Base-by-base conservation (phyloP, 2,888 invertebrate species). In the Lasius fuliginosus region DNA sequence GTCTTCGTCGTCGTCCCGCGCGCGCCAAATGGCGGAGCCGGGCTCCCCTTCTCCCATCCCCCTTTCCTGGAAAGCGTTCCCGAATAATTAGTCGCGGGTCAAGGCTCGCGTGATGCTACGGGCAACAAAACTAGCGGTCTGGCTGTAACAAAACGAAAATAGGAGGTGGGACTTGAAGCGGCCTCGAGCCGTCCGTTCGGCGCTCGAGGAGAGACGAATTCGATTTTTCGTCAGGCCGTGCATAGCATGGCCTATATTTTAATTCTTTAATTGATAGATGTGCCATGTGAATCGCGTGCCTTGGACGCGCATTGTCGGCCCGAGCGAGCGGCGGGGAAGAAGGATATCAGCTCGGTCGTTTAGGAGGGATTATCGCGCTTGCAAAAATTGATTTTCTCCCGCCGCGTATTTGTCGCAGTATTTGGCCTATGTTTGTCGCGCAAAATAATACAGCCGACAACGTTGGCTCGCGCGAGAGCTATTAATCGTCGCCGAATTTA, bases 81-180 rank as follows among this genome's bases (percentile, higher is more conserved):
- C 87, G 84, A 90, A 89, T 90, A 90, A 90, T 90, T 90, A 89
- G 89, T 90, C 81, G 90, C 87, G 86, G 89, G 87, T 90, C 90
- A 87, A 90, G 90, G 88, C 88, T 76, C 68, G 82, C 82, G 58
- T 56, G 77, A 68, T 67, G 58, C 79, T 67, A 69, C 27, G 83
- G 56, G 60, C 68, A 68, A 83, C 68, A 83, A 77, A 83, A 75
- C 89, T 23, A 58, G 62, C 53, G 60, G 60, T 42, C 56, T 23
- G 53, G 49, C 64, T 65, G 27, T 65, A 71, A 85, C 62, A 82
- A 81, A 79, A 56, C 86, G 73, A 83, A 88, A 88, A 88, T 88
- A 88, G 88, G 85, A 77, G 62, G 83, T 5, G 42, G 53, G 3
- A 8, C 65, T 53, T n/a, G 65, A 53, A 15, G 62, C 49, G 87